phyloP scores from a whole-genome alignment of 2,888 invertebrate species.

The Cataglyphis albicans region DNA sequence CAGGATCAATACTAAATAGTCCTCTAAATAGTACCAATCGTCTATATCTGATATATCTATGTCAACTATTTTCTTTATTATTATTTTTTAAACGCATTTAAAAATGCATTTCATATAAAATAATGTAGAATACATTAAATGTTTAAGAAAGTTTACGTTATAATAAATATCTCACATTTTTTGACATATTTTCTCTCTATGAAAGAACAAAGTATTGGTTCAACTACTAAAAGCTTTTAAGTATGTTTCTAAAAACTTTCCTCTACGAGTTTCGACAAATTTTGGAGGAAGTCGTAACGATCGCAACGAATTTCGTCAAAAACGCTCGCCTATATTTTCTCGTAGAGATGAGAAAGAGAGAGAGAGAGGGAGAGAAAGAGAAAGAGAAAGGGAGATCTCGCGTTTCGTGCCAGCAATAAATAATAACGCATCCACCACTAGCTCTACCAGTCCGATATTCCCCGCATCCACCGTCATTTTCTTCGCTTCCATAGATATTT shows the following conservation, averaged over 20 bases:
- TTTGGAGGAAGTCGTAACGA: conserved; percentile 23
- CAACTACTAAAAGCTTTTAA: conserved; percentile 39
- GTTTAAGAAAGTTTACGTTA: background rate
- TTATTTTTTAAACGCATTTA: background rate
- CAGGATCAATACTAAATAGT: conserved; percentile 12
- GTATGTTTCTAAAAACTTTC: conserved; percentile 31
- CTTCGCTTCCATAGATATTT: conserved; percentile 47
- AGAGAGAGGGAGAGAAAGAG: background rate
- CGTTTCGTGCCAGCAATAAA: conserved; percentile 66
- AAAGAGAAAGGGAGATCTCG: conserved; percentile 8
- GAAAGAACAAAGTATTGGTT: conserved; percentile 10
- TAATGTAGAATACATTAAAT: background rate
- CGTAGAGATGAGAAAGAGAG: conserved; percentile 22
- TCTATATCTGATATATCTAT: background rate
- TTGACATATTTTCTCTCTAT: background rate
- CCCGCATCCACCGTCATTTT: conserved; percentile 51
- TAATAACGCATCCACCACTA: conserved; percentile 60
- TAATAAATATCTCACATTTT: background rate
- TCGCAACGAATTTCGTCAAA: conserved; percentile 34
- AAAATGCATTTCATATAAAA: background rate
- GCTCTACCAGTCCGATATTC: conserved; percentile 57
- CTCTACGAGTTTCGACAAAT: conserved; percentile 3
- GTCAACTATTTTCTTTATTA: background rate
- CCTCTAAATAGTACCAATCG: background rate
- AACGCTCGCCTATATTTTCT: conserved; percentile 43